Percentiles rank a stretch among this genome's conserved stretches.
These are phyloP conservation scores for Pinctada fucata DNA, from an alignment of 2,888 invertebrate genomes.

Conservation along the genomic window DNA sequence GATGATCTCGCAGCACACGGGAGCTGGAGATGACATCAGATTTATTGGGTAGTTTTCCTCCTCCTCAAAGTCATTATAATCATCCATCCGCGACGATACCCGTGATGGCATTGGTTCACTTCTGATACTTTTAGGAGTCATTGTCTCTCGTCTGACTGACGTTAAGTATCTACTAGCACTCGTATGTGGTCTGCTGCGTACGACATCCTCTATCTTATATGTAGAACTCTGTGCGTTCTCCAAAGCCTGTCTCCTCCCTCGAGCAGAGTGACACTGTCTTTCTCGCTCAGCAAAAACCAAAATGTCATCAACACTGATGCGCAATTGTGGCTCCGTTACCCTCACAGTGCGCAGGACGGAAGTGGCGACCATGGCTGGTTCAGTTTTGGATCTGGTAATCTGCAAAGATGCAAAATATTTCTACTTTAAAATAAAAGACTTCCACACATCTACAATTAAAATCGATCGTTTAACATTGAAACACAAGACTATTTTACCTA, in stretches of 20 bases:
- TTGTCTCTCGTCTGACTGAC: slow-evolving; percentile 37
- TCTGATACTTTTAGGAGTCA: slow-evolving; percentile 55
- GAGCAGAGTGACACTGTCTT: slow-evolving; percentile 49
- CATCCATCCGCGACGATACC: slow-evolving; percentile 37
- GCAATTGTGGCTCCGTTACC: slow-evolving; percentile 19
- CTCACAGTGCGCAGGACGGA: slow-evolving; percentile 8
- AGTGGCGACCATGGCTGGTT: slow-evolving; percentile 16
- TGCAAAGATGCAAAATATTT: background rate
- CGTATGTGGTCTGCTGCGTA: slow-evolving; percentile 50
- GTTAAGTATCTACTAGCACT: slow-evolving; percentile 50
- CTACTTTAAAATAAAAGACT: too few relatives aligned
- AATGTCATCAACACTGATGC: slow-evolving; percentile 55
- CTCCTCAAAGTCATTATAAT: slow-evolving; percentile 37
- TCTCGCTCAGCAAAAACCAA: slow-evolving; percentile 55
- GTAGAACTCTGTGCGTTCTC: slow-evolving; percentile 51
- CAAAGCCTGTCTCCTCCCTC: slow-evolving; percentile 51
- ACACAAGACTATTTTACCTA: too few relatives aligned
- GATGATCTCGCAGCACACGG: slow-evolving; percentile 55
- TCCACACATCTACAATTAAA: too few relatives aligned
- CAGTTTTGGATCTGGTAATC: slow-evolving; percentile 20
- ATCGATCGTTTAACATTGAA: too few relatives aligned
- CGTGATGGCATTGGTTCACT: slow-evolving; percentile 55
- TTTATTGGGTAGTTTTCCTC: slow-evolving; percentile 43
- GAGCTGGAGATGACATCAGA: slow-evolving; percentile 31
- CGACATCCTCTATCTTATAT: slow-evolving; percentile 47